Evolutionary conservation across 2,113 vertebrate genomes (phyloP).

Genomic region (Nothoprocta perdicaria): DNA sequence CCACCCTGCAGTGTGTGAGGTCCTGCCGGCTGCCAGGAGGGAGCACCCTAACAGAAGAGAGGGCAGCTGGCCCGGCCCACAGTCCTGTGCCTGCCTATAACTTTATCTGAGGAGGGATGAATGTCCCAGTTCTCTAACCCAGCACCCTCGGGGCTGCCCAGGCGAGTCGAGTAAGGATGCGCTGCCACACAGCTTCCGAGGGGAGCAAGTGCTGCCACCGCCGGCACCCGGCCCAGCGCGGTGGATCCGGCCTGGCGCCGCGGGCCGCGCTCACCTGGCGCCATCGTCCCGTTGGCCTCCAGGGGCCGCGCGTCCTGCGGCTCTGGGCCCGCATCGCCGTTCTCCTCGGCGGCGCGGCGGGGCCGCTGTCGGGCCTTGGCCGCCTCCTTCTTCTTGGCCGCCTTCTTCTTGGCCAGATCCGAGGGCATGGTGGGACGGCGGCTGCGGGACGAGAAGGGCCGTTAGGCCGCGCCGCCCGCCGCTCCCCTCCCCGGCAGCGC

Average conservation of each 20-base stretch:
- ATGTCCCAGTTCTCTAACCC: rapidly evolving
- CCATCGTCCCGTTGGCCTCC: slow-evolving; percentile 79
- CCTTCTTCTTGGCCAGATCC: slow-evolving; percentile 96
- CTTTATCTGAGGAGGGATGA: rapidly evolving
- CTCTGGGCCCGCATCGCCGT: slow-evolving; percentile 67
- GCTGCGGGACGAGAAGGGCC: neutral
- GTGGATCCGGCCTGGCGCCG: no score
- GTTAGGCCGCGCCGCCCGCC: slow-evolving; percentile 20
- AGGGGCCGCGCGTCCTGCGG: slow-evolving; percentile 66
- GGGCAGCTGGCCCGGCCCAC: neutral
- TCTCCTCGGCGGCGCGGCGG: slow-evolving; percentile 83
- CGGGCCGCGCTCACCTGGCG: slow-evolving; percentile 75
- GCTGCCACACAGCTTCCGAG: neutral
- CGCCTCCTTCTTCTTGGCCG: slow-evolving; percentile 96
- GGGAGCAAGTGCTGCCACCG: no score
- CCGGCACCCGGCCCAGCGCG: neutral
- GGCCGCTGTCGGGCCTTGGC: slow-evolving; percentile 90
- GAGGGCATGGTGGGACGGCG: slow-evolving; percentile 85
- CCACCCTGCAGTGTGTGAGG: rapidly evolving
- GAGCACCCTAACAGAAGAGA: rapidly evolving
- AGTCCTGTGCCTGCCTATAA: rapidly evolving
- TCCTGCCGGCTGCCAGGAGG: neutral
- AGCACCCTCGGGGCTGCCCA: rapidly evolving
- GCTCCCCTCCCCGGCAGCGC: neutral
- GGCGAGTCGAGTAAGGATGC: no score